Evolutionary conservation across 2,797 vertebrate species (phyloP).

Genomic region (Enteromius mattozi): DNA sequence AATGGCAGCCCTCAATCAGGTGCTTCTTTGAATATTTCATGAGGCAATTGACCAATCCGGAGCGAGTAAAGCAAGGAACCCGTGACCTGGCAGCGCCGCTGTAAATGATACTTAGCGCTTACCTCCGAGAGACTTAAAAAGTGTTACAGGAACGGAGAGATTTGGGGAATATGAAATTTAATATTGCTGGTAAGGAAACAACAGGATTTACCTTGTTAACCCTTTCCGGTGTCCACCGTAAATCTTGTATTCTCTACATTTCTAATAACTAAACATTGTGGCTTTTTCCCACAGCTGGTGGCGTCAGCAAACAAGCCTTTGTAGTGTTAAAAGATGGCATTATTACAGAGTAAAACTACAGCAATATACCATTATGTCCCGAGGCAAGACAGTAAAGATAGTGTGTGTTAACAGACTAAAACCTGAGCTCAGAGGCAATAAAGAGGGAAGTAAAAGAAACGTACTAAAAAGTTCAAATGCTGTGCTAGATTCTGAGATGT

Average conservation of each 20-base stretch:
- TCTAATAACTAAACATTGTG: not conserved
- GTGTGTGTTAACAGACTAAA: slow-evolving; percentile 67
- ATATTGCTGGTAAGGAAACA: slow-evolving; percentile 59
- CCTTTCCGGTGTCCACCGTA: slow-evolving; percentile 43
- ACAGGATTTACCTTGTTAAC: slow-evolving; percentile 65
- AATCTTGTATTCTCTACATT: not conserved
- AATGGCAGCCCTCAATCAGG: slow-evolving; percentile 74
- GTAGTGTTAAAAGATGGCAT: slow-evolving; percentile 69
- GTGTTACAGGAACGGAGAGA: slow-evolving; percentile 58
- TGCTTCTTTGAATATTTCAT: slow-evolving; percentile 73
- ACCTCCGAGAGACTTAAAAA: slow-evolving; percentile 47
- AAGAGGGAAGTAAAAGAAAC: not conserved
- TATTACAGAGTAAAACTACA: slow-evolving; percentile 75
- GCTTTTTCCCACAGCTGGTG: not conserved
- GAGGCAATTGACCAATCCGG: slow-evolving; percentile 70
- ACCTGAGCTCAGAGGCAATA: slow-evolving; percentile 60
- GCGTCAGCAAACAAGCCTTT: slow-evolving; percentile 48
- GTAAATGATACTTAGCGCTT: slow-evolving; percentile 60
- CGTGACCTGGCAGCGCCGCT: slow-evolving; percentile 56
- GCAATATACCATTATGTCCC: slow-evolving; percentile 76
- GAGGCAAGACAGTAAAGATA: slow-evolving; percentile 74
- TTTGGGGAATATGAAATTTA: slow-evolving; percentile 63
- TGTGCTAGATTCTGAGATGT: not conserved
- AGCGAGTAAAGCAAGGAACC: slow-evolving; percentile 57
- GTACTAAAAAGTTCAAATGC: not conserved